Evolutionary conservation across 2,797 vertebrate genomes (phyloP).

Genomic region (Strix occidentalis): DNA sequence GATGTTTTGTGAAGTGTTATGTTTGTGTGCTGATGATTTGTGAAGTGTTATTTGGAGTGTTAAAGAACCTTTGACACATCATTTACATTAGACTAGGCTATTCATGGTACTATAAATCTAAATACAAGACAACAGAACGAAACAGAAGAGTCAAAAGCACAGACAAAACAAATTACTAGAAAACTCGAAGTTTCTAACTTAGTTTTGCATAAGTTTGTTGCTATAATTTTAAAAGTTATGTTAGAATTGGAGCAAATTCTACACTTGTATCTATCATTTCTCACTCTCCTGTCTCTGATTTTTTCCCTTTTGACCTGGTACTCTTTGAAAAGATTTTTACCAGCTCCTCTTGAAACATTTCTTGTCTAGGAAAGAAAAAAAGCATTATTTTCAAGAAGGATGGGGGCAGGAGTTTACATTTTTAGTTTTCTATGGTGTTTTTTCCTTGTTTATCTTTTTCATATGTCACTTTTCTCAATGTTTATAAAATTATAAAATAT

Average conservation of each 20-base stretch:
- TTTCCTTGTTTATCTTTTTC: background rate
- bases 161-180: background rate
- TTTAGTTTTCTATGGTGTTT: rapidly evolving
- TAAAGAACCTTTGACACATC: background rate
- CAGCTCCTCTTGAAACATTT: background rate
- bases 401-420: rapidly evolving
- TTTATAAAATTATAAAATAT: background rate
- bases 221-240: background rate
- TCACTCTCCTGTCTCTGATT: background rate
- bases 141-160: background rate
- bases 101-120: background rate
- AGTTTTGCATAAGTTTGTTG: background rate
- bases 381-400: background rate
- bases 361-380: background rate
- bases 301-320: background rate
- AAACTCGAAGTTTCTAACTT: background rate
- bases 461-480: background rate
- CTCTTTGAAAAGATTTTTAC: background rate
- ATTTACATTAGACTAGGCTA: background rate
- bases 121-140: background rate
- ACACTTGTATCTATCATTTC: background rate
- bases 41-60: background rate
- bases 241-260: background rate
- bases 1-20: background rate
- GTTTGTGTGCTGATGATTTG: too few relatives aligned